Evolutionary conservation across 1,140 invertebrate genomes (phyloP).

Genomic region (Venturia canescens): DNA sequence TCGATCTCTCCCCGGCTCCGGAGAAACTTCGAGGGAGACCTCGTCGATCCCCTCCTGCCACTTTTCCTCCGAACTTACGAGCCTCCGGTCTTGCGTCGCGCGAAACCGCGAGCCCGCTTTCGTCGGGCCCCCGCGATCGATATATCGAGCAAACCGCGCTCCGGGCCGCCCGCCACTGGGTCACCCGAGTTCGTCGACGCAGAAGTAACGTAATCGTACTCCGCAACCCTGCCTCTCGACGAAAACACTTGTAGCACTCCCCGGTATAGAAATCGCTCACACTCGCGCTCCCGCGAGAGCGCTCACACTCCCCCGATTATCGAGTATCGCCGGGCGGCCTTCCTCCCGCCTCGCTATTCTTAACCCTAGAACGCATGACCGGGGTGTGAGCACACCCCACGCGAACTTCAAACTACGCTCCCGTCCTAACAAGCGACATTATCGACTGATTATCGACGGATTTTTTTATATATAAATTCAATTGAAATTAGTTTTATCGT

Average conservation of each 20-base stretch:
- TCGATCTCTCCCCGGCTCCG: constrained; percentile 63
- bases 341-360: neutral
- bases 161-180: neutral
- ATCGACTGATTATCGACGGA: too few species aligned
- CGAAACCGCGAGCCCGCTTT: constrained; percentile 54
- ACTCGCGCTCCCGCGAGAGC: neutral
- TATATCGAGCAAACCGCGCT: constrained; percentile 66
- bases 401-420: too few species aligned
- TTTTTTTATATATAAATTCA: too few species aligned
- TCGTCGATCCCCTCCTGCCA: too few species aligned
- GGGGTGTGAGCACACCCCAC: too few species aligned
- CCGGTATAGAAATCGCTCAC: neutral
- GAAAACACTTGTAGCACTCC: neutral
- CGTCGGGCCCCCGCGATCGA: constrained; percentile 61
- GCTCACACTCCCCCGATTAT: neutral
- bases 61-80: too few species aligned
- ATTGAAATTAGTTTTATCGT: too few species aligned
- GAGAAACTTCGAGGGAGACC: too few species aligned
- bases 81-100: too few species aligned
- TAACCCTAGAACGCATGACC: too few species aligned
- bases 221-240: neutral
- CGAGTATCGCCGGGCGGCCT: neutral
- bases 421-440: too few species aligned
- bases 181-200: neutral
- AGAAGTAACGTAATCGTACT: neutral